Evolutionary conservation across 2,113 vertebrate species (phyloP).

Genomic region (Grallaria varia): DNA sequence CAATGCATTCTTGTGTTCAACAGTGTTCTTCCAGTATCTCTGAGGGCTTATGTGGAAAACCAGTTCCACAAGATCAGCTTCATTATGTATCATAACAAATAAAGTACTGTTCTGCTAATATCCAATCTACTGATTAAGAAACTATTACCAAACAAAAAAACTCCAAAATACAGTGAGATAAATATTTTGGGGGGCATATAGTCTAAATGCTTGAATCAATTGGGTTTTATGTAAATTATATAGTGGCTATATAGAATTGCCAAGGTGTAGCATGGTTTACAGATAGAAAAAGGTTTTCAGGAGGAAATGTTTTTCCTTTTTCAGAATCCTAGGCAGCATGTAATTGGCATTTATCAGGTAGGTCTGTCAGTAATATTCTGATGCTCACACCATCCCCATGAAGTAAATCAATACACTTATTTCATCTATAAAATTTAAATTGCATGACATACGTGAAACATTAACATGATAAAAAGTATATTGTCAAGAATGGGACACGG

Average conservation of each 20-base stretch:
- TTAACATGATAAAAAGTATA: slow-evolving; percentile 15
- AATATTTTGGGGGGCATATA: accelerated
- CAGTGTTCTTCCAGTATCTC: not conserved
- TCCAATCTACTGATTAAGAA: not conserved
- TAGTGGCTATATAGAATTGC: not conserved
- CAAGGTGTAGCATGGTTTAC: not conserved
- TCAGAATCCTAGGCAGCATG: not conserved
- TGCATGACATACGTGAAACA: not conserved
- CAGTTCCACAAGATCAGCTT: not conserved
- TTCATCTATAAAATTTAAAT: slow-evolving; percentile 19
- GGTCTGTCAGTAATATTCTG: not conserved
- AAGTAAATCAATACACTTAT: slow-evolving; percentile 16
- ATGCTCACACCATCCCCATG: not conserved
- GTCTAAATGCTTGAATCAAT: not conserved
- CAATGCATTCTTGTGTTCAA: not conserved
- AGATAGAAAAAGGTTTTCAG: not conserved
- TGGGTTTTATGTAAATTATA: not conserved
- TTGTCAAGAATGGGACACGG: not conserved
- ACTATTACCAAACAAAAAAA: not conserved
- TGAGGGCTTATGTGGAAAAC: not conserved
- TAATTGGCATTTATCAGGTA: not conserved
- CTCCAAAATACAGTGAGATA: not conserved
- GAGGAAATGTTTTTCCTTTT: not conserved
- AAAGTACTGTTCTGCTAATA: not conserved
- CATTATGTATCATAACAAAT: not conserved